Conservation (phyloP, 2,113 vertebrate species). For the Oncorhynchus clarkii region DNA sequence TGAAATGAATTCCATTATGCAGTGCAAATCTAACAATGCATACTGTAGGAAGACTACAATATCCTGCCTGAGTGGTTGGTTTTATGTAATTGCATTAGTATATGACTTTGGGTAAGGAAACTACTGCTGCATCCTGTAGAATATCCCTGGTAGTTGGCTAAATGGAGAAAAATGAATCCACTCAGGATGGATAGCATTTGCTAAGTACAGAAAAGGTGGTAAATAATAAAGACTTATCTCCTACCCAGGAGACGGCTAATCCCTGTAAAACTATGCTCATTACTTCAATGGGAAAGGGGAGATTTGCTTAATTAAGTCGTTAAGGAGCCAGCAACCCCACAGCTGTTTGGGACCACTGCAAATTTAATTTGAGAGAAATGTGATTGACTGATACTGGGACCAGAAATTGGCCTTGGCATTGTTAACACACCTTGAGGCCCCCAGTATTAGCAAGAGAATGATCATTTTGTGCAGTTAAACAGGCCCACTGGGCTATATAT, state of each 20-base stretch:
- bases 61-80: too few species aligned
- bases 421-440: too few species aligned
- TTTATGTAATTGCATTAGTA: too few species aligned
- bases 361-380: slow-evolving; percentile 33
- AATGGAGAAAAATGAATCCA: slow-evolving; percentile 27
- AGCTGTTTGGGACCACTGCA: slow-evolving; percentile 55
- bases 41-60: too few species aligned
- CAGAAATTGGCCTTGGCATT: too few species aligned
- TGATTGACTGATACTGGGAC: background rate
- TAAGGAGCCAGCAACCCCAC: slow-evolving; percentile 56
- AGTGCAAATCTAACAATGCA: too few species aligned
- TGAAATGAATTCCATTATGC: too few species aligned
- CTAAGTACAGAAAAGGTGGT: slow-evolving; percentile 7
- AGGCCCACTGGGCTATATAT: too few species aligned
- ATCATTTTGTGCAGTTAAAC: too few species aligned
- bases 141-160: slow-evolving; percentile 37
- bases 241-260: slow-evolving; percentile 57
- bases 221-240: slow-evolving; percentile 42
- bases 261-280: slow-evolving; percentile 61
- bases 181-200: slow-evolving; percentile 37
- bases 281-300: slow-evolving; percentile 54
- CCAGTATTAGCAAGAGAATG: too few species aligned
- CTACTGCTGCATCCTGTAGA: slow-evolving; percentile 14
- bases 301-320: slow-evolving; percentile 70
- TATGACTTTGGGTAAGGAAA: too few species aligned